These are phyloP conservation scores for Lacerta bilineata DNA, from an alignment of 2,797 vertebrate species.

Conservation along the genomic window DNA sequence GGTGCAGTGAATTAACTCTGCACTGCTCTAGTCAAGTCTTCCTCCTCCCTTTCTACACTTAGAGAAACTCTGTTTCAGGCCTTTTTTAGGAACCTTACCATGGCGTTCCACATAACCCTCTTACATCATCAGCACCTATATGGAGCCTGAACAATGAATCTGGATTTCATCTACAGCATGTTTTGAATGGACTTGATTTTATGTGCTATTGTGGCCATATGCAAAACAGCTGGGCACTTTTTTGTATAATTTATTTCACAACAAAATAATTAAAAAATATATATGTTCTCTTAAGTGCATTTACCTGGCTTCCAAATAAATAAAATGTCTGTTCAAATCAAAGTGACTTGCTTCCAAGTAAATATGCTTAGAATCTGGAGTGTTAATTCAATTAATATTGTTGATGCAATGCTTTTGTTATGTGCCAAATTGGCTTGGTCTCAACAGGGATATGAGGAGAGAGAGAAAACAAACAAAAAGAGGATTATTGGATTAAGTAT, in stretches of 20 bases:
- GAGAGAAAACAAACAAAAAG: background rate
- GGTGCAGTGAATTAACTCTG: background rate
- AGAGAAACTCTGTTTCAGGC: background rate
- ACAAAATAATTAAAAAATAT: background rate
- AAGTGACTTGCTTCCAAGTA: background rate
- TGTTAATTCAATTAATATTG: constrained; percentile 28
- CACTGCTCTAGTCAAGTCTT: background rate
- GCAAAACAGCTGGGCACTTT: background rate
- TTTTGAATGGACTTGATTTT: background rate
- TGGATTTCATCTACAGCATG: background rate
- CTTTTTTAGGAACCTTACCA: background rate
- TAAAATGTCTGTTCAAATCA: background rate
- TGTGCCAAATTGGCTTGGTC: background rate
- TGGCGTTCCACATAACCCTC: background rate
- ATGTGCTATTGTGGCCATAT: background rate
- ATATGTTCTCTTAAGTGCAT: background rate
- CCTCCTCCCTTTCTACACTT: background rate
- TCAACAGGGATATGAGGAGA: constrained; percentile 7
- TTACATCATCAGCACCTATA: background rate
- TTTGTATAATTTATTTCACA: background rate
- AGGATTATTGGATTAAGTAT: constrained; percentile 24
- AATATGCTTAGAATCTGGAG: background rate
- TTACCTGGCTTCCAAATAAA: background rate
- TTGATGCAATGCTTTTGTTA: constrained; percentile 12
- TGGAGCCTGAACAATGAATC: background rate